Percentiles rank a stretch among this genome's conserved stretches.
Conservation (phyloP, 2,113 vertebrate species). For the Ceratotherium simum region DNA sequence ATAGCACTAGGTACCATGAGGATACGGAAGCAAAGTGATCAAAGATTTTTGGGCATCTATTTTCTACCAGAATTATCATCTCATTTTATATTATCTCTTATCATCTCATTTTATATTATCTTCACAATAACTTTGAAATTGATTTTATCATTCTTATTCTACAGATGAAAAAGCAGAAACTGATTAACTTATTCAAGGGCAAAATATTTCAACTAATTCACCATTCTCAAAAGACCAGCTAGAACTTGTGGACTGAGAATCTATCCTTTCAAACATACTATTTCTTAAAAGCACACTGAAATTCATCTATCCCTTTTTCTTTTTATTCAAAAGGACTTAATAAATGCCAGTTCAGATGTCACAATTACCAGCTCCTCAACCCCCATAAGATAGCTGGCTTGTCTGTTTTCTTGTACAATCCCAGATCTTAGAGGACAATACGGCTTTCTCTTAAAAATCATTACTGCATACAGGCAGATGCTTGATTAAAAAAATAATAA, state of each 20-base stretch:
- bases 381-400: no score
- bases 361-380: not conserved
- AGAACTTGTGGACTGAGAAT: not conserved
- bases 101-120: not conserved
- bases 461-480: not conserved
- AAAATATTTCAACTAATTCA: not conserved
- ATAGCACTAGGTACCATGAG: not conserved
- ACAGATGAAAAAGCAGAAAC: not conserved
- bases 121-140: not conserved
- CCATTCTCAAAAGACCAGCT: not conserved
- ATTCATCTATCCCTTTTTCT: rapidly evolving
- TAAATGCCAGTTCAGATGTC: not conserved
- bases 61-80: not conserved
- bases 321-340: not conserved
- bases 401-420: not conserved
- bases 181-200: not conserved
- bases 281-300: not conserved
- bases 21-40: not conserved
- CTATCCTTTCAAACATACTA: not conserved
- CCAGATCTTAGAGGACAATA: not conserved
- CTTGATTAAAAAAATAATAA: not conserved
- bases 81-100: not conserved
- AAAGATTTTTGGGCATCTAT: not conserved
- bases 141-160: not conserved
- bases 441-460: not conserved